Evolutionary conservation across 2,888 invertebrate genomes (phyloP).

Genomic region (Lycocerus yunnanus): DNA sequence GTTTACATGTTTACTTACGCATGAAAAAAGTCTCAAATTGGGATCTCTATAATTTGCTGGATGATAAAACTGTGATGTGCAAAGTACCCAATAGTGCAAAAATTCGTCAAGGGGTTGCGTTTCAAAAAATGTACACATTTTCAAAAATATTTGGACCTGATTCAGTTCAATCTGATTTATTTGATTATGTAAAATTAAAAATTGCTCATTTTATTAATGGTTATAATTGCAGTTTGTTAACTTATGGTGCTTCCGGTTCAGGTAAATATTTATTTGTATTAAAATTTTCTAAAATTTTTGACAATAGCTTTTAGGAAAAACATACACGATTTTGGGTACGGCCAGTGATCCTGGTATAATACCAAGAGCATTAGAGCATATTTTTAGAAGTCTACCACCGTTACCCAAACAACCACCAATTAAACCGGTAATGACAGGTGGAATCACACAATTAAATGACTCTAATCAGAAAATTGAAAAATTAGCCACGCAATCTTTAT

Average conservation of each 20-base stretch:
- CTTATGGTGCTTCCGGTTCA: constrained; percentile 89
- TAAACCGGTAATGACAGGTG: not conserved
- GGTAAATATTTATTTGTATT: constrained; percentile 64
- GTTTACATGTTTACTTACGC: not conserved
- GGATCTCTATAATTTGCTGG: not conserved
- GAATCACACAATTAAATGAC: not conserved
- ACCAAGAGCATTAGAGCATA: constrained; percentile 62
- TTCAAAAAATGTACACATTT: not conserved
- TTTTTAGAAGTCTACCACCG: constrained; percentile 49
- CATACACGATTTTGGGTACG: constrained; percentile 58
- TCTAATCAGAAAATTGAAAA: not conserved
- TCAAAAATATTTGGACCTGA: not conserved
- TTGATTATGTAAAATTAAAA: constrained; percentile 37
- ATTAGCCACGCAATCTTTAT: not conserved
- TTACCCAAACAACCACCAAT: not conserved
- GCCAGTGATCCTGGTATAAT: constrained; percentile 66
- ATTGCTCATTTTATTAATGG: constrained; percentile 57
- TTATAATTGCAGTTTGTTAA: constrained; percentile 76
- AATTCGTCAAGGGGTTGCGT: not conserved
- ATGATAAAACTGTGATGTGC: not conserved
- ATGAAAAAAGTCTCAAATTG: not conserved
- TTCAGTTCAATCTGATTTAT: not conserved
- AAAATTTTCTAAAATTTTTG: not conserved
- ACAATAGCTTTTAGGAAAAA: constrained; percentile 44
- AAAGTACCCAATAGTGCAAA: not conserved